Evolutionary conservation across 2,888 invertebrate species (phyloP).

Genomic region (Pyrgus malvae): DNA sequence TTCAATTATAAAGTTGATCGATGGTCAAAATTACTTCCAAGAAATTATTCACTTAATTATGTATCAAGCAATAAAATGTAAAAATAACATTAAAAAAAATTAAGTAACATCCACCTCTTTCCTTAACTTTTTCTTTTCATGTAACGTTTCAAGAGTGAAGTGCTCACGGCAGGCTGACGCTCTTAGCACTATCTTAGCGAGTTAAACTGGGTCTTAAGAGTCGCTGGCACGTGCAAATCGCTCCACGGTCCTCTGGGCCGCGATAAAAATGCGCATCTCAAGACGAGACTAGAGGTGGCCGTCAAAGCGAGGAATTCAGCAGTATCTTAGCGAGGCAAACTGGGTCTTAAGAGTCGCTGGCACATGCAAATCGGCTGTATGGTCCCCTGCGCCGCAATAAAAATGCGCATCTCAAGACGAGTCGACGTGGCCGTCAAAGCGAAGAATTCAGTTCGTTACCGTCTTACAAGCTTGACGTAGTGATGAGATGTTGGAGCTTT

Average conservation of each 20-base stretch:
- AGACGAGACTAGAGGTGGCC: slow-evolving; percentile 41
- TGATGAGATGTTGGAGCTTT: slow-evolving; percentile 33
- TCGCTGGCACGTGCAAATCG: slow-evolving; percentile 21
- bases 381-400: slow-evolving; percentile 33
- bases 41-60: too few species aligned
- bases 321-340: slow-evolving; percentile 17
- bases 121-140: background rate
- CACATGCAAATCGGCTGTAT: slow-evolving; percentile 22
- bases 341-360: slow-evolving; percentile 13
- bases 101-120: background rate
- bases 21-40: too few species aligned
- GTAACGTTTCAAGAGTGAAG: background rate
- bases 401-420: slow-evolving; percentile 47
- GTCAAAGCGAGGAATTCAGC: slow-evolving; percentile 38
- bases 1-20: too few species aligned
- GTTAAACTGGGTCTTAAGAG: slow-evolving; percentile 19
- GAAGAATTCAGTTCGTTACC: slow-evolving; percentile 71
- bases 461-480: slow-evolving; percentile 57
- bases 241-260: slow-evolving; percentile 12
- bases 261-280: slow-evolving; percentile 46
- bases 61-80: too few species aligned
- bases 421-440: slow-evolving; percentile 60
- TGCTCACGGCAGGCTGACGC: background rate
- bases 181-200: slow-evolving; percentile 11
- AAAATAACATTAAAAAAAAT: too few species aligned